Base-by-base conservation (phyloP, 2,888 invertebrate genomes). In the Drosophila nr. medialis region DNA sequence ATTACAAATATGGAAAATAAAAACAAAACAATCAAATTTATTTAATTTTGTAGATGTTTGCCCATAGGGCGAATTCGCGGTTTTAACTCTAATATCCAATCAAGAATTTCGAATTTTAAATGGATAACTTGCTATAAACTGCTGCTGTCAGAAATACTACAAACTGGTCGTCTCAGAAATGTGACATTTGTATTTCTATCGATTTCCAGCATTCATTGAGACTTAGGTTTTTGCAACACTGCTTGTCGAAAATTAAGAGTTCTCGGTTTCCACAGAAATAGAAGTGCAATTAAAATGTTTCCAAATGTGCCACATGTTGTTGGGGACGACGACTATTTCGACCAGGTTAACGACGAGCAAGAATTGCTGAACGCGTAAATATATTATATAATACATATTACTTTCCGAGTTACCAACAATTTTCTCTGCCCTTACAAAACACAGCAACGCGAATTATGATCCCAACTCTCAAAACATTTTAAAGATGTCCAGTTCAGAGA, bases 241-340 rank as follows among this genome's bases (percentile, higher is more conserved):
- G 27, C 15, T 45, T 24, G 24, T 24, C 24, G 24, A 0, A 7
- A 1, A 45, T 2, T 1, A 15, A 8, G 4, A 8, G 1, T 24
- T 24, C 4, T 24, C 15, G 15, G 21, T 24, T 7, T 45, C 24
- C 15, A 24, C 24, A 24, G 27, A 24, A 45, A 45, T 24, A 24
- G 2, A 24, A 24, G 11, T n/a, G 7, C 5, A n/a, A 4, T 27
- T 18, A 54, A 18, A 27, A 54, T 54, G 36, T 7, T 7, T 6
- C 80, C 68, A 3, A 48, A 42, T 7, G 56, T 79, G 0, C 72
- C 61, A 1, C 75, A 83, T 13, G 68, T 85, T 62, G 83, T 83
- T n/a, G 85, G 74, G 1, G 85, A 83, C 10, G 82, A 85, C 8
- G 72, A 72, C 24, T 70, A 62, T 8, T 15, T 24, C 2, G 38